These are phyloP conservation scores for Lagenorhynchus albirostris DNA, from an alignment of 2,113 vertebrate species.

Conservation along the genomic window DNA sequence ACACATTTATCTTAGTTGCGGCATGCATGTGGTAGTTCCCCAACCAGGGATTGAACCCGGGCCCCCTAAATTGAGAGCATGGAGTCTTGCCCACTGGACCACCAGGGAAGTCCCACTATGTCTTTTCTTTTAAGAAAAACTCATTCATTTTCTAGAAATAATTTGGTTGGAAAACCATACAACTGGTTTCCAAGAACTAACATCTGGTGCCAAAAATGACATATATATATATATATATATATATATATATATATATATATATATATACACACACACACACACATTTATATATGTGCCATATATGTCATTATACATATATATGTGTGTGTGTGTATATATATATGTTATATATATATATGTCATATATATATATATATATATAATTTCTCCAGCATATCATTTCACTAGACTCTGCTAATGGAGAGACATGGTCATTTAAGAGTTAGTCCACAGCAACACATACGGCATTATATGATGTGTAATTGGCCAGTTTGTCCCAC, in stretches of 20 bases:
- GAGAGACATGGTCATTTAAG: background rate
- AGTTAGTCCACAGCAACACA: background rate
- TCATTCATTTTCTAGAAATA: conserved; percentile 27
- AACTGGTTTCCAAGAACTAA: conserved; percentile 17
- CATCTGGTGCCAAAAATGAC: conserved; percentile 39
- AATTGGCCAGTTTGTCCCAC: conserved; percentile 25
- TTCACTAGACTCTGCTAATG: background rate
- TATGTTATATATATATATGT: too few relatives aligned
- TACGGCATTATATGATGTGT: background rate
- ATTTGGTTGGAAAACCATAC: conserved; percentile 15
- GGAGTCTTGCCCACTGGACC: too few relatives aligned
- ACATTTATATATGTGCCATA: too few relatives aligned
- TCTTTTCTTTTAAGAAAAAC: conserved; percentile 41
- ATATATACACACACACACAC: too few relatives aligned
- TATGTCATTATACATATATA: too few relatives aligned
- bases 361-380: too few relatives aligned
- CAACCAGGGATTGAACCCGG: too few relatives aligned
- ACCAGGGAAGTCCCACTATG: too few relatives aligned
- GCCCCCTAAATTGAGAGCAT: too few relatives aligned
- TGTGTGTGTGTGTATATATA: too few relatives aligned
- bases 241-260: background rate
- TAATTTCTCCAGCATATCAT: background rate
- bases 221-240: background rate
- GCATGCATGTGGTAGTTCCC: too few relatives aligned
- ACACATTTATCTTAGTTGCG: background rate